Evolutionary conservation across 2,888 invertebrate species (phyloP), one percentile per base, ranked within the genome.

Genomic region (Acleris cristana): DNA sequence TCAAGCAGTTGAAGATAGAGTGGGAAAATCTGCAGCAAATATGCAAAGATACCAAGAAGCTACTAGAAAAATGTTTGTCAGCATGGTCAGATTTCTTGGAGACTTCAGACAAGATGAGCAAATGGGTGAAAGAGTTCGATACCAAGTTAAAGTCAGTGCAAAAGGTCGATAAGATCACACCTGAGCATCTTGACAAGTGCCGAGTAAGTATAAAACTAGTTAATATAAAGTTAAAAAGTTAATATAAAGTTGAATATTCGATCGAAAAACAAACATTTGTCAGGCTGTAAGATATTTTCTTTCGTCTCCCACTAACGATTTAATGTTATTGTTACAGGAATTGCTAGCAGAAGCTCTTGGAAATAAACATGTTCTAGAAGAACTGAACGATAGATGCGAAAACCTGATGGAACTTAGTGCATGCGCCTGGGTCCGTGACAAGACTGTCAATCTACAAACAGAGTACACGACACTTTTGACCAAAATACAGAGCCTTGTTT

Each of bases 331-430:
- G 76, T 81, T 79, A 56, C 84, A 94, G 94, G 94, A 94, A 79
- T 89, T 98, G 6, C 90, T 97, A 23, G 94, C 95, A 18, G 97
- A 97, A 88, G 96, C 97, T 1, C 85, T 96, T 59, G 94, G 94
- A 30, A 95, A 97, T 75, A 97, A 97, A 84, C 95, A 95, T 26
- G 94, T 95, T 19, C 92, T 98, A 72, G 98, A 98, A 90, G 96
- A 96, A 81, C 88, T 98, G 0, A 97, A 97, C 78, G 98, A 98
- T 80, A 94, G 96, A 75, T 98, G 98, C 81, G 98, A 98, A 86
- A 94, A 95, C 58, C 90, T 98, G 0, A 96, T 98, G 95, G 98
- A 98, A 82, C 94, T 96, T 59, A 97, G 97, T 79, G 97, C 97
- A 40, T 96, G 96, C 78, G 95, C 96, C 19, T 96, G 96, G 94